These are phyloP conservation scores for Galleria mellonella DNA, from an alignment of 1,140 invertebrate species.

Conservation along the genomic window DNA sequence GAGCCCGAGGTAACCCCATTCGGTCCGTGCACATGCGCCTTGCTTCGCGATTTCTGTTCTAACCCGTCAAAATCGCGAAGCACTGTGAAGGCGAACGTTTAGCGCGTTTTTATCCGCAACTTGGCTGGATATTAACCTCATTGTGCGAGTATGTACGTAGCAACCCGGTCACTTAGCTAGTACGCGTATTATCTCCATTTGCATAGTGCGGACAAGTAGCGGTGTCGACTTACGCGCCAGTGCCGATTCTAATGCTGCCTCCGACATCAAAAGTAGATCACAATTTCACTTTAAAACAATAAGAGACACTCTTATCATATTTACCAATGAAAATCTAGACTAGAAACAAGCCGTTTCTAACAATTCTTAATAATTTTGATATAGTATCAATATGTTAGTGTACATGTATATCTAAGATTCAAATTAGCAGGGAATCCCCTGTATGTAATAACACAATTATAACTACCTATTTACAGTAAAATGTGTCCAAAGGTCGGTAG, in stretches of 20 bases:
- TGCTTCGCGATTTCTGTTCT: constrained; percentile 44
- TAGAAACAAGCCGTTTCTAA: neutral
- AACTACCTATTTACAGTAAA: no score
- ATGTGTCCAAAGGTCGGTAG: no score
- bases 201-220: constrained; percentile 61
- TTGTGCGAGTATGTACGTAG: constrained; percentile 40
- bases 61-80: constrained; percentile 39
- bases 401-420: no score
- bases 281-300: constrained; percentile 12
- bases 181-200: constrained; percentile 64
- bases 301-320: neutral
- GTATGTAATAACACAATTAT: no score
- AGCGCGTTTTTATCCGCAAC: constrained; percentile 33
- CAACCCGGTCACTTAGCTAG: constrained; percentile 61
- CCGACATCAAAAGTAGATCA: constrained; percentile 26
- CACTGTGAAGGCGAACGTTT: constrained; percentile 11
- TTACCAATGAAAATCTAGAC: neutral
- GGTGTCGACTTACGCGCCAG: constrained; percentile 47
- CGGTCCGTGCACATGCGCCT: constrained; percentile 55
- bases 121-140: constrained; percentile 52
- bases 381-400: no score
- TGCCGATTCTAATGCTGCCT: constrained; percentile 30
- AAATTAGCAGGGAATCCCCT: no score
- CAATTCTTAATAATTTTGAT: neutral
- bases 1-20: constrained; percentile 48